Percentiles rank a stretch among this genome's conserved stretches.
Evolutionary conservation across 2,113 vertebrate species (phyloP).

Genomic region (Illadopsis cleaveri): DNA sequence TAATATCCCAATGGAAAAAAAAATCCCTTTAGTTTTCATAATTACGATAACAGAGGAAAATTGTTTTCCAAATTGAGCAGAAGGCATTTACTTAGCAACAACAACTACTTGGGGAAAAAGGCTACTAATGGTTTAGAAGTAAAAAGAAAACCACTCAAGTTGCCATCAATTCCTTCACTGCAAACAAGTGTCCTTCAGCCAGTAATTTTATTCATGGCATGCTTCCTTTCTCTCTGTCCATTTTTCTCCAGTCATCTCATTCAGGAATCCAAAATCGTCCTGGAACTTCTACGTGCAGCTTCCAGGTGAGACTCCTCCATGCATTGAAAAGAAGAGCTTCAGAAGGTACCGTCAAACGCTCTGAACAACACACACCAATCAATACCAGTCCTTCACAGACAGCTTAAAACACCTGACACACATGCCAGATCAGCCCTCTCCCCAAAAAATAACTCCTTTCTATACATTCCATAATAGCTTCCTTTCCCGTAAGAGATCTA

Average conservation of each 20-base stretch:
- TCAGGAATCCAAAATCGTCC: background rate
- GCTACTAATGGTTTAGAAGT: background rate
- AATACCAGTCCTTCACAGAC: background rate
- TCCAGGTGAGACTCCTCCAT: background rate
- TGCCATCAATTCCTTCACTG: background rate
- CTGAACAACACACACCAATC: background rate
- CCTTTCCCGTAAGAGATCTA: background rate
- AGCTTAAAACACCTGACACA: background rate
- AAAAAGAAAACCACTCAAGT: background rate
- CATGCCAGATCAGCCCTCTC: background rate
- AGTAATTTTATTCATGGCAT: background rate
- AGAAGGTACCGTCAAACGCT: background rate
- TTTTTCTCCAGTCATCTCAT: background rate
- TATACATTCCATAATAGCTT: background rate
- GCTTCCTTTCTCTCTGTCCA: background rate
- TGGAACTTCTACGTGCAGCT: background rate
- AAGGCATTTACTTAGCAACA: background rate
- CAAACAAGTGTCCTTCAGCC: background rate
- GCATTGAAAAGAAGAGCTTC: background rate
- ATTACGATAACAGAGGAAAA: background rate
- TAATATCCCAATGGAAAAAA: background rate
- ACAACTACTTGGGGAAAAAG: background rate
- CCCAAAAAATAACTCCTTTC: background rate
- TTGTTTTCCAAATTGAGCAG: background rate
- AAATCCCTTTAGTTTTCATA: background rate